These are phyloP conservation scores for Boleophthalmus pectinirostris DNA, from an alignment of 2,113 vertebrate genomes.

Conservation along the genomic window DNA sequence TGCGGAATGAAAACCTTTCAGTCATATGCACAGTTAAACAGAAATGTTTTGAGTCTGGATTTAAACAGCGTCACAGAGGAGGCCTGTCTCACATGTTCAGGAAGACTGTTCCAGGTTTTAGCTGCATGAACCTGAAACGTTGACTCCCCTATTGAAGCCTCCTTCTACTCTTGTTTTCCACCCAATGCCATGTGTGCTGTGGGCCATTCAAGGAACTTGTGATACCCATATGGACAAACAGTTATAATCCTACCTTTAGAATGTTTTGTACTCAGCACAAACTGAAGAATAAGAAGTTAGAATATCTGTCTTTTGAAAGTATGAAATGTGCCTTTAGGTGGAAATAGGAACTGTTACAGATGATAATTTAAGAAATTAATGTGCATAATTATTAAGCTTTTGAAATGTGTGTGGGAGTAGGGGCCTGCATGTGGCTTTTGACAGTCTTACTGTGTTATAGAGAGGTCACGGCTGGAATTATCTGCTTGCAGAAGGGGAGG, in stretches of 20 bases:
- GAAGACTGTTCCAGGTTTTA: no score
- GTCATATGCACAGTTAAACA: no score
- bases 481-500: conserved; percentile 62
- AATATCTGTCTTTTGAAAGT: neutral
- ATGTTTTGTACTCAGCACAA: no score
- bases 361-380: neutral
- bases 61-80: no score
- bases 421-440: conserved; percentile 3
- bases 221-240: neutral
- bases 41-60: no score
- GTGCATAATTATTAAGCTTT: neutral
- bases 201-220: conserved; percentile 11
- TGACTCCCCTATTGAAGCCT: no score
- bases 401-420: conserved; percentile 6
- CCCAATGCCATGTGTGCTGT: conserved; percentile 12
- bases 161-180: conserved; percentile 28
- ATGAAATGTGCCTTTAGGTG: neutral
- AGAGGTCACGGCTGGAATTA: conserved; percentile 61
- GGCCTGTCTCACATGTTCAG: no score
- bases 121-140: no score
- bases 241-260: neutral
- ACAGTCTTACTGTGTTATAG: conserved; percentile 23
- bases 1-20: no score
- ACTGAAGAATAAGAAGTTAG: neutral
- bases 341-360: neutral